Evolutionary conservation across 1,140 invertebrate species (phyloP).

Genomic region (Nasonia vitripennis): DNA sequence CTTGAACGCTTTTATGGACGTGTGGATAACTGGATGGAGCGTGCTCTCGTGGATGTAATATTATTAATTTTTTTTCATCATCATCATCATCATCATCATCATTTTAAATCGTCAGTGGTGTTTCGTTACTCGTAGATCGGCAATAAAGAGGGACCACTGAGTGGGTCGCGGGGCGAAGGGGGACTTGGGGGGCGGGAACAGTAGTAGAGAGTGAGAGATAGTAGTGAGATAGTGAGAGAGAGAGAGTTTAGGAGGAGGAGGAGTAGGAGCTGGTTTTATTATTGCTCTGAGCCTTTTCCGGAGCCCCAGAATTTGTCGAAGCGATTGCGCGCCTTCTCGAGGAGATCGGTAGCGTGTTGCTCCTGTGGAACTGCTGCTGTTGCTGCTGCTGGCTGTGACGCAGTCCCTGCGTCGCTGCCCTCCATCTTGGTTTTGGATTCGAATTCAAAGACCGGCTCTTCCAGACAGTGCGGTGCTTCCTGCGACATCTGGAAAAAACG

Average conservation of each 20-base stretch:
- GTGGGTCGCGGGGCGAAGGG: background rate
- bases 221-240: background rate
- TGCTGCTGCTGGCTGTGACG: conserved; percentile 25
- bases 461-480: conserved; percentile 68
- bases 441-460: conserved; percentile 76
- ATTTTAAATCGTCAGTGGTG: background rate
- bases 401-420: background rate
- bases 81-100: background rate
- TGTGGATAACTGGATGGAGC: conserved; percentile 32
- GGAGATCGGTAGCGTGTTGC: conserved; percentile 81
- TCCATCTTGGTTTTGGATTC: conserved; percentile 62
- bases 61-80: background rate
- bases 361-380: background rate
- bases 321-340: conserved; percentile 87
- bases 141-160: background rate
- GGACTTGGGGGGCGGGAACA: background rate
- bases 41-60: conserved; percentile 3
- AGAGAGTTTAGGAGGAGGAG: background rate
- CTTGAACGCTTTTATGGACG: conserved; percentile 19
- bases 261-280: conserved; percentile 49
- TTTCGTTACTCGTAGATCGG: background rate
- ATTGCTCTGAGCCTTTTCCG: conserved; percentile 67
- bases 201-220: background rate
- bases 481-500: background rate
- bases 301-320: conserved; percentile 92